These are phyloP conservation scores for Poeciliopsis prolifica DNA, from an alignment of 2,113 vertebrate genomes.

Conservation along the genomic window DNA sequence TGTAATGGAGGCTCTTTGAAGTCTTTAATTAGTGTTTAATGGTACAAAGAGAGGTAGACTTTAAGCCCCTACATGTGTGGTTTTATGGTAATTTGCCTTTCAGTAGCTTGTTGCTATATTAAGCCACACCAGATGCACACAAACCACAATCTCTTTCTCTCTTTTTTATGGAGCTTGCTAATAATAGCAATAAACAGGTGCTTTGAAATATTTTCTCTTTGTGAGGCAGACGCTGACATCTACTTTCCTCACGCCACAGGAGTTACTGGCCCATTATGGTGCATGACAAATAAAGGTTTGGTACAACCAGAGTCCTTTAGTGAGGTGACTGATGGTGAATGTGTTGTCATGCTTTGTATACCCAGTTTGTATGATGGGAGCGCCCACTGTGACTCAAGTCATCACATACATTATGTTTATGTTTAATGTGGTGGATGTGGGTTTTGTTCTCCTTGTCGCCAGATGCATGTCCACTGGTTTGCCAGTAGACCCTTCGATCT, in stretches of 20 bases:
- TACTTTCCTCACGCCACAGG: constrained; percentile 11
- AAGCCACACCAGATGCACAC: constrained; percentile 69
- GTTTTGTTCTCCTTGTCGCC: constrained; percentile 26
- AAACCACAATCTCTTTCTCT: constrained; percentile 31
- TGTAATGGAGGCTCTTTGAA: constrained; percentile 69
- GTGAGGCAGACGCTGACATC: constrained; percentile 28
- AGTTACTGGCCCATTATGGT: constrained; percentile 22
- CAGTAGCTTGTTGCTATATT: constrained; percentile 71
- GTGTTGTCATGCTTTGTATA: constrained; percentile 9
- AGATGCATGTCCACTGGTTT: constrained; percentile 16
- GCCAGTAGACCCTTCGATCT: constrained; percentile 30
- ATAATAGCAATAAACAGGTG: constrained; percentile 73
- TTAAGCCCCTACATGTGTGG: constrained; percentile 72
- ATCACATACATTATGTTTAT: constrained; percentile 41
- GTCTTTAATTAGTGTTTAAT: constrained; percentile 76
- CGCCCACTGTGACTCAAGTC: constrained; percentile 28
- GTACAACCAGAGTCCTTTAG: constrained; percentile 5
- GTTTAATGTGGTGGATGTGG: constrained; percentile 60
- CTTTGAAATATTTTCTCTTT: constrained; percentile 39
- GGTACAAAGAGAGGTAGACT: constrained; percentile 59
- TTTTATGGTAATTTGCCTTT: constrained; percentile 76
- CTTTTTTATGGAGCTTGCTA: constrained; percentile 49
- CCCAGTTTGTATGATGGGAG: constrained; percentile 17
- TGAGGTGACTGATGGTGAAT: constrained; percentile 3
- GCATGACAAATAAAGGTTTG: background rate